phyloP scores from a whole-genome alignment of 2,888 invertebrate genomes.

The Cacoxenus indagator region DNA sequence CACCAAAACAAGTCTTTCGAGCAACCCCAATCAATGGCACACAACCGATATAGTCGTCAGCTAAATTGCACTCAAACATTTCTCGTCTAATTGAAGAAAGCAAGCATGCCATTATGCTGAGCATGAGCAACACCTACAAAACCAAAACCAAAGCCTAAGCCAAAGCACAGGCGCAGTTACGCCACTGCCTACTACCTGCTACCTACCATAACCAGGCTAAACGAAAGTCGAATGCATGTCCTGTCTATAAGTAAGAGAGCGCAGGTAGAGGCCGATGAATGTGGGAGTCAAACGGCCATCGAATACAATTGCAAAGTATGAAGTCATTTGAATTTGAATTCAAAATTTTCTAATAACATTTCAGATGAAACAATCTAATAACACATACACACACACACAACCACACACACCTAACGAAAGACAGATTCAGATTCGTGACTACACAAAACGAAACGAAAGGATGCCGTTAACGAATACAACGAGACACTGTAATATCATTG shows the following conservation, averaged over 20 bases:
- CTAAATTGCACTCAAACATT: neutral
- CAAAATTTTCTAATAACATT: conserved; percentile 64
- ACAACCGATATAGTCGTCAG: neutral
- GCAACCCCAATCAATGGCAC: neutral
- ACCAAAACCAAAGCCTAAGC: neutral
- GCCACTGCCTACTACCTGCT: neutral
- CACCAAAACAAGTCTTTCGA: neutral
- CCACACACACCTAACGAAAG: conserved; percentile 26
- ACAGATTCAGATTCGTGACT: conserved; percentile 26
- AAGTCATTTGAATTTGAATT: conserved; percentile 65
- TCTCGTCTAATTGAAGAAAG: conserved; percentile 35
- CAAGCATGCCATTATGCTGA: conserved; percentile 29
- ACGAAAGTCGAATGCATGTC: conserved; percentile 36
- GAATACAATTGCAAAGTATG: conserved; percentile 42
- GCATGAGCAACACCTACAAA: conserved; percentile 36
- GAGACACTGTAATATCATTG: conserved; percentile 33
- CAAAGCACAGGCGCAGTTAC: neutral
- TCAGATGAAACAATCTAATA: conserved; percentile 61
- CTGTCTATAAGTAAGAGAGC: conserved; percentile 23
- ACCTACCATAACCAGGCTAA: neutral
- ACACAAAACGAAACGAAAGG: conserved; percentile 17
- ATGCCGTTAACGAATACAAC: conserved; percentile 12
- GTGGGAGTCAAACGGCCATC: neutral
- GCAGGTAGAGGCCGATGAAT: neutral
- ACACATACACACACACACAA: conserved; percentile 35